Evolutionary conservation across 2,888 invertebrate genomes (phyloP).

Genomic region (Pharmacophagus antenor): DNA sequence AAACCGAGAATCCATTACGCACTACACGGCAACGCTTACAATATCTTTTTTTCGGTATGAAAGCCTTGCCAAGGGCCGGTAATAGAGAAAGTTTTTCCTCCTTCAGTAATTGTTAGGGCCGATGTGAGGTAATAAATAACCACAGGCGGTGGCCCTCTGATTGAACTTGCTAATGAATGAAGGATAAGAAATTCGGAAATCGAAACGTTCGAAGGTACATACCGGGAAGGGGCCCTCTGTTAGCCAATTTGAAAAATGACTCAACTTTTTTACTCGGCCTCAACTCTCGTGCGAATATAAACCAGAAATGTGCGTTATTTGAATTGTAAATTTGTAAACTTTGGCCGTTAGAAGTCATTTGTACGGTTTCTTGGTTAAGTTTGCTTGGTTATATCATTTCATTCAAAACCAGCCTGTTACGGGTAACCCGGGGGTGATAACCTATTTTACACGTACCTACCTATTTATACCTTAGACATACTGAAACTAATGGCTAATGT

Average conservation of each 20-base stretch:
- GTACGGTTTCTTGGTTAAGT: constrained; percentile 28
- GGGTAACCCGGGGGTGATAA: neutral
- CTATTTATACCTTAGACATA: too few species aligned
- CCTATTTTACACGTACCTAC: neutral
- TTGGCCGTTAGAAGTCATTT: constrained; percentile 29
- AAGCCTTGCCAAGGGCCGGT: constrained; percentile 66
- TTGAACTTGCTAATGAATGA: constrained; percentile 81
- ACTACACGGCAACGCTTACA: constrained; percentile 62
- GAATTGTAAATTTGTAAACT: constrained; percentile 33
- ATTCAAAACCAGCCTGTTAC: neutral
- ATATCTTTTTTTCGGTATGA: constrained; percentile 71
- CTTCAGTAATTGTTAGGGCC: constrained; percentile 74
- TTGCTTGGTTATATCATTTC: constrained; percentile 21
- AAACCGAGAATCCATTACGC: constrained; percentile 68
- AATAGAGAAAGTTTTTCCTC: constrained; percentile 79
- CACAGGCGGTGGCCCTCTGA: constrained; percentile 71
- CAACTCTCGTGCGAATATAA: constrained; percentile 28
- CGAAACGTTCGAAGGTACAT: constrained; percentile 51
- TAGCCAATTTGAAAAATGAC: constrained; percentile 62
- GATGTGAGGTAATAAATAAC: constrained; percentile 78
- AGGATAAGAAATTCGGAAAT: constrained; percentile 76
- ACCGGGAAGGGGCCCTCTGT: constrained; percentile 47
- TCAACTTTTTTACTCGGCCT: constrained; percentile 51
- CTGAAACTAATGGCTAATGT: too few species aligned
- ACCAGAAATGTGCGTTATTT: constrained; percentile 31